Evolutionary conservation across 2,113 vertebrate species (phyloP), one percentile per base, ranked within the genome.

Genomic region (Brachyhypopomus occidentalis): DNA sequence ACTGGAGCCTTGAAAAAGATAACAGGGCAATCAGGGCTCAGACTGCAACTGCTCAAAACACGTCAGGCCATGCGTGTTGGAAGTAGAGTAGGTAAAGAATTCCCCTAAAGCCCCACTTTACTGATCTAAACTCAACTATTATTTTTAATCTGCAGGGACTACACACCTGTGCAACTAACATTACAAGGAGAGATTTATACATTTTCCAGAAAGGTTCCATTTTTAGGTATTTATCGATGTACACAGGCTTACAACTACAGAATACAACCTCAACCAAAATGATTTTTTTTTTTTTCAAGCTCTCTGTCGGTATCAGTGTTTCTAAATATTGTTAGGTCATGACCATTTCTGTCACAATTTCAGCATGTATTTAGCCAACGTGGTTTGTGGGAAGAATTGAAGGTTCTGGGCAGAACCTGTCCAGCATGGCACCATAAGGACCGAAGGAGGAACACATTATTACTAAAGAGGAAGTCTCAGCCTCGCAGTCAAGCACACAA

Each of bases 21-120:
- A 90, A 88, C 82, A 86, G 45, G 78, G 41, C 81, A 22, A 84
- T 86, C 88, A 60, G 63, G 52, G 63, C 9, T 76, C 30, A 75
- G 85, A 75, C 27, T 19, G 56, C 79, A 66, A 75, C 59, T 52
- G 58, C n/a, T 75, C 45, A 8, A 0, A 80, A 80, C 78, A 81
- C 69, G 52, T 69, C 17, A 12, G 9, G 45, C 45, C 8, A 4
- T 34, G 1, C 19, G 30, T 14, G 34, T 16, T 6, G 1, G 34
- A 34, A 14, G 17, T 67, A 20, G 63, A 30, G 25, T 34, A 64
- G 6, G 11, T 2, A n/a, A 60, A 60, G 19, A 60, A 60, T 52
- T 52, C 45, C 45, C 45, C 45, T 52, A 52, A 52, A 52, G 45
- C 20, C 19, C 19, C 19, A 60, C 19, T n/a, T 66, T 34, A 5